These are phyloP conservation scores for Clistopyga incitator DNA, from an alignment of 2,888 invertebrate species.

Conservation along the genomic window DNA sequence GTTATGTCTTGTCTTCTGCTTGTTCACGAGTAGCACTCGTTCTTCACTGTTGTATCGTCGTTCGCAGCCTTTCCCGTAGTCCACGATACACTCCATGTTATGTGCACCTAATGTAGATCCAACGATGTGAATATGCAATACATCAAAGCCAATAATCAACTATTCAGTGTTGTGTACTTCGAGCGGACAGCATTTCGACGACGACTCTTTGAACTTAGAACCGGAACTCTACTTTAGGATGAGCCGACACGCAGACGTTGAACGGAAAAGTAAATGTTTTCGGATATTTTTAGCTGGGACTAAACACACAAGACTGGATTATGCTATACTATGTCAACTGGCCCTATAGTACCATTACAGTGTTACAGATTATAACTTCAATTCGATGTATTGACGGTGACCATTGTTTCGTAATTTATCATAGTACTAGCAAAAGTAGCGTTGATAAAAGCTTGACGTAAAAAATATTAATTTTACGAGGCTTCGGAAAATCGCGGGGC, in stretches of 20 bases:
- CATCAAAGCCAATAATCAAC: conserved; percentile 34
- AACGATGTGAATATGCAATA: conserved; percentile 1
- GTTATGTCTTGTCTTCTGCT: conserved; percentile 32
- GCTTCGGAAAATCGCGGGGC: no score
- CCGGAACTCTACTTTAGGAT: conserved; percentile 29
- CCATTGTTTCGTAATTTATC: no score
- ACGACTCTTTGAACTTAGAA: background rate
- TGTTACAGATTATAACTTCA: no score
- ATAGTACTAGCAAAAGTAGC: no score
- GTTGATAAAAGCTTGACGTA: no score
- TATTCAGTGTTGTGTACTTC: conserved; percentile 18
- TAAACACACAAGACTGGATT: no score
- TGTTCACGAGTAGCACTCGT: background rate
- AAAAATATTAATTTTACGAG: no score
- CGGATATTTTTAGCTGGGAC: background rate
- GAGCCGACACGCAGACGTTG: background rate
- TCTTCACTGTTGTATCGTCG: background rate
- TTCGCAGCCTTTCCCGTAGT: background rate
- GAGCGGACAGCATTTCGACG: conserved; percentile 12
- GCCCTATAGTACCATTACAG: no score
- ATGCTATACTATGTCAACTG: no score
- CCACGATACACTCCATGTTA: conserved; percentile 14
- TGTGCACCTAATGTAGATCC: conserved; percentile 5
- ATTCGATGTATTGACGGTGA: no score
- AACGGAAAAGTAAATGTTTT: background rate